These are phyloP conservation scores for Lagria hirta DNA, from an alignment of 2,888 invertebrate genomes.

Conservation along the genomic window DNA sequence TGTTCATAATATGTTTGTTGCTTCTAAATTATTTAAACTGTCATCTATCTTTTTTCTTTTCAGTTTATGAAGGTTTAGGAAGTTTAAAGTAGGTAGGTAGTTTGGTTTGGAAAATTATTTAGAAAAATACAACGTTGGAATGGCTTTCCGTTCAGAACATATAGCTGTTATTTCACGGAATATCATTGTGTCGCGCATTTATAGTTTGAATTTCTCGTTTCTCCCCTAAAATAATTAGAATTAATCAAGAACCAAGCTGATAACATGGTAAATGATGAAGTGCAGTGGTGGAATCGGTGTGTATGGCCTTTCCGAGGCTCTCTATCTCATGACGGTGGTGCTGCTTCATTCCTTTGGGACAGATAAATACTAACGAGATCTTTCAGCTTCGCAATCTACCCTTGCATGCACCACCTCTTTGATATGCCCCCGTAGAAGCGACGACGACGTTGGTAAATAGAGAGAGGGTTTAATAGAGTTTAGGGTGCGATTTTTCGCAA, in stretches of 20 bases:
- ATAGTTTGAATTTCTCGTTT: slow-evolving; percentile 8
- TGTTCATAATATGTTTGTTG: too few relatives aligned
- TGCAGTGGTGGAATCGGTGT: slow-evolving; percentile 37
- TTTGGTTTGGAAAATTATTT: too few relatives aligned
- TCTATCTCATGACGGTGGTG: slow-evolving; percentile 41
- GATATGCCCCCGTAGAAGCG: slow-evolving; percentile 17
- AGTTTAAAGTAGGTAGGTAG: too few relatives aligned
- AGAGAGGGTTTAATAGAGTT: slow-evolving; percentile 26
- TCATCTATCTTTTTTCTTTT: too few relatives aligned
- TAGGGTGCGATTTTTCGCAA: too few relatives aligned
- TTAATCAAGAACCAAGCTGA: slow-evolving; percentile 51
- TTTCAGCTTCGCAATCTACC: slow-evolving; percentile 52
- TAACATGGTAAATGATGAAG: slow-evolving; percentile 52
- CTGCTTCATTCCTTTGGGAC: slow-evolving; percentile 48
- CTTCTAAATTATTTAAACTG: too few relatives aligned
- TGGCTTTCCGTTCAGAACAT: too few relatives aligned
- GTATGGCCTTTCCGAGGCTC: slow-evolving; percentile 39
- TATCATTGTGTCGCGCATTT: slow-evolving; percentile 8
- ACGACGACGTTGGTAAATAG: slow-evolving; percentile 22
- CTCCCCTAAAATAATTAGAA: slow-evolving; percentile 51
- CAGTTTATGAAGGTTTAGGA: too few relatives aligned
- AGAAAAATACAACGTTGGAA: too few relatives aligned
- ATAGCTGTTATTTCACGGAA: background rate
- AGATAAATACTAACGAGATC: slow-evolving; percentile 56
- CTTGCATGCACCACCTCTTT: slow-evolving; percentile 38